phyloP scores from a whole-genome alignment of 2,797 vertebrate genomes.

The Pampus argenteus region DNA sequence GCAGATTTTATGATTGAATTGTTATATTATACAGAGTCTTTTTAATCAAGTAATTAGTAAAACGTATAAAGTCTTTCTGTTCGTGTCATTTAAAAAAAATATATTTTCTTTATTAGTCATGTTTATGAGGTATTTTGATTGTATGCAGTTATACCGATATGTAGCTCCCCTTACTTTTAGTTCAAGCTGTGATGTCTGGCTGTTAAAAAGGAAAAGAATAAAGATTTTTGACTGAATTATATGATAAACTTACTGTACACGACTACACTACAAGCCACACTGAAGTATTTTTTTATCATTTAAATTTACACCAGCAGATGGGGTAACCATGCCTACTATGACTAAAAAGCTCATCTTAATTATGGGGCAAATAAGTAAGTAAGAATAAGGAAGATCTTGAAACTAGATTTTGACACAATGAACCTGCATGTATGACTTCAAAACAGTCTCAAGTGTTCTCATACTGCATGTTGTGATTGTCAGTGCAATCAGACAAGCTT shows the following conservation, averaged over 20 bases:
- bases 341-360: neutral
- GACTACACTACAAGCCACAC: neutral
- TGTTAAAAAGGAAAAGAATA: neutral
- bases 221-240: neutral
- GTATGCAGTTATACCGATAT: neutral
- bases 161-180: neutral
- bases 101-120: neutral
- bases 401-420: neutral
- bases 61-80: neutral
- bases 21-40: neutral
- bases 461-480: constrained; percentile 6
- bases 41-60: too few relatives aligned
- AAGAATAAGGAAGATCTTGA: neutral
- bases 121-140: neutral
- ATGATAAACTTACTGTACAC: neutral
- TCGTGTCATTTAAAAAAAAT: neutral
- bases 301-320: constrained; percentile 47
- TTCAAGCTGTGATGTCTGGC: neutral
- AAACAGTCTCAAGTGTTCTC: neutral
- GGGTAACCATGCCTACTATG: neutral
- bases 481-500: too few relatives aligned
- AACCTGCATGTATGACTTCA: neutral
- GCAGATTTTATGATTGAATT: too few relatives aligned
- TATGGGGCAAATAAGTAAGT: too few relatives aligned
- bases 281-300: constrained; percentile 45